Conservation (phyloP, 2,888 invertebrate species). For the Barypeithes pellucidus region DNA sequence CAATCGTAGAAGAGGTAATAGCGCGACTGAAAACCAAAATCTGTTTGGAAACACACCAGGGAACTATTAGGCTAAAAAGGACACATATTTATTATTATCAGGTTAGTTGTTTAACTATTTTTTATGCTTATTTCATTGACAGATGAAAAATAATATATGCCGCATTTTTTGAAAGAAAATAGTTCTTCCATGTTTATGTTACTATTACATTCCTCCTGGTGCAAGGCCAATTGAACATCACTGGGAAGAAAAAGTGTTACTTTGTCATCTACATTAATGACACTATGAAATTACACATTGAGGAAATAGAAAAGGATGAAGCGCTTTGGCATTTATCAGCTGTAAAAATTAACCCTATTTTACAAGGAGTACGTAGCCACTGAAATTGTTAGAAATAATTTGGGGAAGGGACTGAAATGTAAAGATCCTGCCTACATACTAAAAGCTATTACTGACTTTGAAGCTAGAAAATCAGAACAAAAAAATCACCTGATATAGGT, state of each 20-base stretch:
- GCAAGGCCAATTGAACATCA: too few species aligned
- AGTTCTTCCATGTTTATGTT: neutral
- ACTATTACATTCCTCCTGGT: conserved; percentile 37
- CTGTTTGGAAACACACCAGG: conserved; percentile 11
- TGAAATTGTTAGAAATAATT: neutral
- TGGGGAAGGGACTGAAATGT: neutral
- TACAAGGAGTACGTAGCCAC: neutral
- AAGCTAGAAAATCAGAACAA: neutral
- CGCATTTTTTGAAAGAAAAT: neutral
- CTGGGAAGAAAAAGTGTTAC: conserved; percentile 12
- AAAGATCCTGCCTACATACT: neutral
- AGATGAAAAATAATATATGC: neutral
- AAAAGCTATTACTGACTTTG: neutral
- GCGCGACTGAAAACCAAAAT: conserved; percentile 2
- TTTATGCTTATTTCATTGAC: neutral
- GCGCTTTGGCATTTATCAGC: neutral
- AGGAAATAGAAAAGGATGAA: too few species aligned
- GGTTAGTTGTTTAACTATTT: conserved; percentile 9
- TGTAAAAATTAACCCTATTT: neutral
- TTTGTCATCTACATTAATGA: too few species aligned
- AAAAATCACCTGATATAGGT: too few species aligned
- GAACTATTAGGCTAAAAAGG: neutral
- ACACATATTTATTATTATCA: conserved; percentile 26
- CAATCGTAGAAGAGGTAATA: neutral
- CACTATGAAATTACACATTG: too few species aligned